phyloP scores from a whole-genome alignment of 2,797 vertebrate species.

The Ammospiza maritima region DNA sequence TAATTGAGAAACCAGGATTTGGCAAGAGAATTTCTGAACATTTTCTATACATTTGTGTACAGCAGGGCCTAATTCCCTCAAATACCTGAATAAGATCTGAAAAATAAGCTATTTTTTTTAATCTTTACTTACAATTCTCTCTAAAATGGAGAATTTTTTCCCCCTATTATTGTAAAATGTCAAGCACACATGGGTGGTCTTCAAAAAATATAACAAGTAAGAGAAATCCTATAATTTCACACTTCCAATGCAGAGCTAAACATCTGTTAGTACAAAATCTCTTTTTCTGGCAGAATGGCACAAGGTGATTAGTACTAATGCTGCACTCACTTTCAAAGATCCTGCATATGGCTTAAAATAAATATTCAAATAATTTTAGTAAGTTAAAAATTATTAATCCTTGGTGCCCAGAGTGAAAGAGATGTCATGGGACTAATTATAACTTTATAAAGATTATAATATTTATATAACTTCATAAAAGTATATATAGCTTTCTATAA shows the following conservation, averaged over 20 bases:
- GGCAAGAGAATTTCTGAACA: not conserved
- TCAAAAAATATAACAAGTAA: not conserved
- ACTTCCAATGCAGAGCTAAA: not conserved
- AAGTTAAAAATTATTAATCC: not conserved
- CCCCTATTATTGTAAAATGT: not conserved
- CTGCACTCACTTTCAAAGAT: not conserved
- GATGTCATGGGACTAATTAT: not conserved
- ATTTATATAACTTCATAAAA: not conserved
- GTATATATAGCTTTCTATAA: not conserved
- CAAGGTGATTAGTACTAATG: not conserved
- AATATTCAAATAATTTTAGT: not conserved
- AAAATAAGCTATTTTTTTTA: not conserved
- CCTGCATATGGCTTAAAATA: not conserved
- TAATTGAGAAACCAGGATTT: not conserved
- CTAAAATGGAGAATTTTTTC: not conserved
- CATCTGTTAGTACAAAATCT: not conserved
- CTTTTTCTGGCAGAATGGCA: not conserved
- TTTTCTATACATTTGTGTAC: not conserved
- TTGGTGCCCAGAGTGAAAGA: not conserved
- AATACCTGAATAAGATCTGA: not conserved
- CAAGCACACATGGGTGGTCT: fast-evolving
- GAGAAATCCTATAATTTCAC: not conserved
- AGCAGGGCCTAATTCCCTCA: not conserved
- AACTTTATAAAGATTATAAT: not conserved
- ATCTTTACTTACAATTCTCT: not conserved